These are phyloP conservation scores for Rattus norvegicus DNA, from an alignment of 2,113 vertebrate genomes.

Conservation along the genomic window GRCr8 NC_086020.1:212552501-212553000, in stretches of 20 bases:
- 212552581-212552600: background rate
- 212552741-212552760: slow-evolving; percentile 8
- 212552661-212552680: background rate
- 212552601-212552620: background rate
- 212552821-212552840: background rate
- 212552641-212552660: background rate
- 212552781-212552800: background rate
- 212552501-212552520: slow-evolving; percentile 99
- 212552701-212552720: background rate
- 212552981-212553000: slow-evolving; percentile 30
- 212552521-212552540: slow-evolving; percentile 98
- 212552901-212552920: background rate
- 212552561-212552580: slow-evolving; percentile 76
- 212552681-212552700: background rate
- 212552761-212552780: background rate
- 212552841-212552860: background rate
- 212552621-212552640: slow-evolving; percentile 8
- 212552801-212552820: slow-evolving; percentile 9
- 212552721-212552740: background rate
- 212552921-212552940: background rate
- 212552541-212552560: slow-evolving; percentile 97
- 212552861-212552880: slow-evolving; percentile 1
- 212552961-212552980: background rate
- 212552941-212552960: background rate
- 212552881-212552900: background rate